These are phyloP conservation scores for Nettapus auritus DNA, from an alignment of 2,113 vertebrate genomes.

Conservation along the genomic window DNA sequence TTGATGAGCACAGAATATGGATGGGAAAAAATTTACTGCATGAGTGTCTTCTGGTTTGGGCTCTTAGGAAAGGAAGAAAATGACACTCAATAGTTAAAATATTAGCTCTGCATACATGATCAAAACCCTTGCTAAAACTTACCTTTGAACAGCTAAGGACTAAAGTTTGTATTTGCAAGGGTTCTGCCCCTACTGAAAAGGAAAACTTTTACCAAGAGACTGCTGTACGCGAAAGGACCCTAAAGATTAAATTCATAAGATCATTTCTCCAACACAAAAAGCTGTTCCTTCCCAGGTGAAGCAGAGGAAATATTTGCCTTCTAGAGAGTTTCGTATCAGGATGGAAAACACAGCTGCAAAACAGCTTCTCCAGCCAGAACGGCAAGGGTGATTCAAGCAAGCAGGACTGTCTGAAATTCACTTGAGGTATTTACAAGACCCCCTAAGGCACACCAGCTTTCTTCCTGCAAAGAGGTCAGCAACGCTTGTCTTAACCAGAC, in stretches of 20 bases:
- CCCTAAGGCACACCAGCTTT: not conserved
- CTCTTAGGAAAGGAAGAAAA: not conserved
- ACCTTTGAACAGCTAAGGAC: not conserved
- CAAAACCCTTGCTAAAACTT: not conserved
- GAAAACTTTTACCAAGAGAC: not conserved
- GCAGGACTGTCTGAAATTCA: not conserved
- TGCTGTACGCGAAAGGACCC: not conserved
- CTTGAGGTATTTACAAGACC: not conserved
- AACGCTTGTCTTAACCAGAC: conserved; percentile 35
- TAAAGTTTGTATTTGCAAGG: not conserved
- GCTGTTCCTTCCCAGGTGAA: not conserved
- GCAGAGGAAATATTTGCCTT: not conserved
- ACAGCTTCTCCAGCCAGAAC: not conserved
- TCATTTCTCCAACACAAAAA: not conserved
- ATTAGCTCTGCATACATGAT: not conserved
- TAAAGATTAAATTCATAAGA: not conserved
- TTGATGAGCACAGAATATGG: not conserved
- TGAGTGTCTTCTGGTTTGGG: not conserved
- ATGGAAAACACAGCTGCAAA: not conserved
- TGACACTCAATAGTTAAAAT: not conserved
- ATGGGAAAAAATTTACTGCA: not conserved
- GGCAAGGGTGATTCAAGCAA: not conserved
- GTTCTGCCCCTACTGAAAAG: not conserved
- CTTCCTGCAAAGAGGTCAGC: conserved; percentile 2
- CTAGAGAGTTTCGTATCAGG: not conserved